Evolutionary conservation across 1,140 invertebrate genomes (phyloP).

Genomic region (Trachymyrmex septentrionalis): DNA sequence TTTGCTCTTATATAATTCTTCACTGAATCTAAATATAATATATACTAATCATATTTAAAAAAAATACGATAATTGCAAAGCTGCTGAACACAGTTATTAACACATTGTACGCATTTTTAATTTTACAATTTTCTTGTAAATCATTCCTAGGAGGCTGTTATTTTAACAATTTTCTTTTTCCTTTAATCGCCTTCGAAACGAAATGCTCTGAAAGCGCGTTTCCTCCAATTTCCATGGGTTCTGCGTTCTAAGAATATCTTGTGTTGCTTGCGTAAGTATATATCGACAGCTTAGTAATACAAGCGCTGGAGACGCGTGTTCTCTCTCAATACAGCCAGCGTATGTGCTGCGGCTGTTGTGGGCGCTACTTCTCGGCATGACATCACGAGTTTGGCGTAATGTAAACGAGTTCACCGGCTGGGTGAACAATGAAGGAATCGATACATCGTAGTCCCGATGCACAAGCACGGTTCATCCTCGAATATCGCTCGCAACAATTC

Average conservation of each 20-base stretch:
- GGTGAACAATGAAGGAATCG: conserved; percentile 24
- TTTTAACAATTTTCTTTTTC: not conserved
- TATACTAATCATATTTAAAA: too few relatives aligned
- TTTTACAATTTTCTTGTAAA: conserved; percentile 5
- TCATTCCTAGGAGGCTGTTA: not conserved
- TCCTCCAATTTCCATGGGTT: conserved; percentile 7
- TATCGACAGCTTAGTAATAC: conserved; percentile 51
- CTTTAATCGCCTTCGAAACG: not conserved
- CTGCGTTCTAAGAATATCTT: conserved; percentile 51
- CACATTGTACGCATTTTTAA: not conserved
- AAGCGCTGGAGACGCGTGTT: not conserved
- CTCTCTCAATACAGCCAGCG: conserved; percentile 13
- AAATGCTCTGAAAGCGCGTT: not conserved
- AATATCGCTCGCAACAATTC: not conserved
- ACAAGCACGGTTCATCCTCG: not conserved
- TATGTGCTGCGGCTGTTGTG: conserved; percentile 52
- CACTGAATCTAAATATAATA: too few relatives aligned
- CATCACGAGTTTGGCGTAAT: conserved; percentile 46
- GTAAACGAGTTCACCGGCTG: conserved; percentile 30
- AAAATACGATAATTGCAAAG: too few relatives aligned
- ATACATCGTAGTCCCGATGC: not conserved
- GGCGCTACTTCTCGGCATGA: conserved; percentile 64
- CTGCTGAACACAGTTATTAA: not conserved
- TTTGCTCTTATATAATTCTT: too few relatives aligned
- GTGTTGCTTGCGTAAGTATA: conserved; percentile 32